Conservation (phyloP, 2,113 vertebrate species). For the Coturnix japonica region DNA sequence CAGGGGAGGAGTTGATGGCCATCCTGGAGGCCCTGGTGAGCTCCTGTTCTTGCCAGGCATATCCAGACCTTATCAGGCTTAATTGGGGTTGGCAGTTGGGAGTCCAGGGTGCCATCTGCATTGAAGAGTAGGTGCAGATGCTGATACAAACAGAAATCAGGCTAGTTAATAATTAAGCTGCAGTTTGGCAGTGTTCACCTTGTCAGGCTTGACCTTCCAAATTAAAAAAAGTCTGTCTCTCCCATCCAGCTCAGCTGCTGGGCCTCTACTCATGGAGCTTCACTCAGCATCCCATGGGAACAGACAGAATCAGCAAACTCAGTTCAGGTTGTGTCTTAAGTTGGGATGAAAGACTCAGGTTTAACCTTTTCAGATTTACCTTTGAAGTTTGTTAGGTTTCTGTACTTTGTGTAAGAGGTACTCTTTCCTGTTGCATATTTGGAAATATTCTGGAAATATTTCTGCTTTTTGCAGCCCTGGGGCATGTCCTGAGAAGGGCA, state of each 20-base stretch:
- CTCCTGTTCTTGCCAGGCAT: not conserved
- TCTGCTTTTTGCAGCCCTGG: not conserved
- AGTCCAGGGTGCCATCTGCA: conserved; percentile 41
- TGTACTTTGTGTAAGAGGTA: not conserved
- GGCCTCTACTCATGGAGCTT: not conserved
- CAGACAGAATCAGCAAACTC: not conserved
- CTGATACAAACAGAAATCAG: conserved; percentile 65
- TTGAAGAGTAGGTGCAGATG: conserved; percentile 48
- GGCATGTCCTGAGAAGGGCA: too few relatives aligned
- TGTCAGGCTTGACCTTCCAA: conserved; percentile 62
- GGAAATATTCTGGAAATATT: not conserved
- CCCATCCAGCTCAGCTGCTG: not conserved
- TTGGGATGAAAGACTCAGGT: not conserved
- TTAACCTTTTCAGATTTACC: not conserved
- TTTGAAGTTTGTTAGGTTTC: not conserved
- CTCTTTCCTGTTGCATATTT: not conserved
- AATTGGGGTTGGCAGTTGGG: conserved; percentile 55
- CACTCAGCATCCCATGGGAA: not conserved
- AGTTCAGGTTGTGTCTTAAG: not conserved
- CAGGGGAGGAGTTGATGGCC: not conserved
- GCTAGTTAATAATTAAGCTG: conserved; percentile 71
- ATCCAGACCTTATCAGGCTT: conserved; percentile 66
- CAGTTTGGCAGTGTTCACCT: conserved; percentile 61
- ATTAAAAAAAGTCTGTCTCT: conserved; percentile 10
- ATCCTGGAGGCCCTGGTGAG: conserved; percentile 12